Base-by-base conservation (phyloP, 2,113 vertebrate genomes). In the Psilopogon haemacephalus region DNA sequence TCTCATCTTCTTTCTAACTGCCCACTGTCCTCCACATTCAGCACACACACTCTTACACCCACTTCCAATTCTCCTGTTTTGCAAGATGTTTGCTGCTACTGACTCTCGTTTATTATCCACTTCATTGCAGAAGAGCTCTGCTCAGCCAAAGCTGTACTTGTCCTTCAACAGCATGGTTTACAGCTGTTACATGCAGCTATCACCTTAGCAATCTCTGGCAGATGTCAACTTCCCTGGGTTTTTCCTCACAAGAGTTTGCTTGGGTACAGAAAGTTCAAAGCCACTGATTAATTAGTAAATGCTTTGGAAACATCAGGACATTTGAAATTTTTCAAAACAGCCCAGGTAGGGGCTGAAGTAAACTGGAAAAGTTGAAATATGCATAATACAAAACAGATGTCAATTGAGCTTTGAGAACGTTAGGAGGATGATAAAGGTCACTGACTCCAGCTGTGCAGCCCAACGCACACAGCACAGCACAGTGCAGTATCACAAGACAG, bases 21-120 rank as follows among this genome's bases (percentile, higher is more conserved):
- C 30, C 62, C 28, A 28, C 24, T 28, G 32, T 58, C 32, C 42
- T 75, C 55, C 35, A 65, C 26, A 40, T n/a, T 80, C 21, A 73
- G 14, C 1, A 1, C 16, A 6, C 19, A 9, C 33, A 72, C 70
- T 21, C 44, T 87, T 48, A 60, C 11, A 38, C 5, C 0, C 0
- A n/a, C 13, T 91, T 75, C 59, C 52, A 38, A 69, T 4, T 8
- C 33, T 63, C n/a, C 28, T 64, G 15, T 60, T 89, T 56, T 44
- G 38, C 33, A 59, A 73, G 19, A 79, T 23, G 40, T 37, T 76
- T 77, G 24, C 55, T 86, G 32, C 5, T 40, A 76, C 13, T 35
- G 16, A 40, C 73, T 44, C 55, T 54, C 42, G 72, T 48, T 64
- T 65, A 12, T 48, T 12, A 15, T 23, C 9, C 37, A 26, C 63